Evolutionary conservation across 2,797 vertebrate genomes (phyloP).

Genomic region (Cryptoblepharus egeriae): DNA sequence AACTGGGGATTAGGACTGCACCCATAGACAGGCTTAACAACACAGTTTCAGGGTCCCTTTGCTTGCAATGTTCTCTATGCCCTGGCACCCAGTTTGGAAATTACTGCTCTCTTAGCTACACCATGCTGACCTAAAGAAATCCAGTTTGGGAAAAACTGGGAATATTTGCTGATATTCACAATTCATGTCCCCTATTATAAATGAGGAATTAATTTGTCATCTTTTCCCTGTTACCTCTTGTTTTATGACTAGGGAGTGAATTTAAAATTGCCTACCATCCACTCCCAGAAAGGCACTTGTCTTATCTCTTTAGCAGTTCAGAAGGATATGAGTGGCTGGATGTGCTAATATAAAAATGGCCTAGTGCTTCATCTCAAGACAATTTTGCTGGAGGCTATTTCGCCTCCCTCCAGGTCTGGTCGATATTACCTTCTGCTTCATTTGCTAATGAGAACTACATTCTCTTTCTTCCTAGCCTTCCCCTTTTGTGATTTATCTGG

Average conservation of each 20-base stretch:
- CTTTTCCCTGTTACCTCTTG: not conserved
- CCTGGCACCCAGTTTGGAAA: not conserved
- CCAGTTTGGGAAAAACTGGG: not conserved
- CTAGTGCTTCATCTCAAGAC: not conserved
- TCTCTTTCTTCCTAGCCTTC: not conserved
- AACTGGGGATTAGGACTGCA: too few relatives aligned
- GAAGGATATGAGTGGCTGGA: not conserved
- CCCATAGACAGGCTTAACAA: too few relatives aligned
- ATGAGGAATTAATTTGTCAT: not conserved
- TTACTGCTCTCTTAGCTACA: not conserved
- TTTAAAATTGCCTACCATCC: not conserved
- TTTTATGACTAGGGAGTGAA: not conserved
- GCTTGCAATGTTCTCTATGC: not conserved
- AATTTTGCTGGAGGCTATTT: not conserved
- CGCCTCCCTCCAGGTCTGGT: not conserved
- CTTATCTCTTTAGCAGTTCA: not conserved
- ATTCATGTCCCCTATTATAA: not conserved
- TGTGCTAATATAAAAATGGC: not conserved
- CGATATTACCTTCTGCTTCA: not conserved
- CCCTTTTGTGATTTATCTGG: not conserved
- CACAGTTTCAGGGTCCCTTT: not conserved
- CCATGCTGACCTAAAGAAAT: not conserved
- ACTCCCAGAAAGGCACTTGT: not conserved
- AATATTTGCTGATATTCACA: not conserved
- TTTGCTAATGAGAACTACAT: not conserved